Evolutionary conservation across 53 echinoderm and acorn worm genomes (phyloP).

Genomic region (Echinometra lucunter): DNA sequence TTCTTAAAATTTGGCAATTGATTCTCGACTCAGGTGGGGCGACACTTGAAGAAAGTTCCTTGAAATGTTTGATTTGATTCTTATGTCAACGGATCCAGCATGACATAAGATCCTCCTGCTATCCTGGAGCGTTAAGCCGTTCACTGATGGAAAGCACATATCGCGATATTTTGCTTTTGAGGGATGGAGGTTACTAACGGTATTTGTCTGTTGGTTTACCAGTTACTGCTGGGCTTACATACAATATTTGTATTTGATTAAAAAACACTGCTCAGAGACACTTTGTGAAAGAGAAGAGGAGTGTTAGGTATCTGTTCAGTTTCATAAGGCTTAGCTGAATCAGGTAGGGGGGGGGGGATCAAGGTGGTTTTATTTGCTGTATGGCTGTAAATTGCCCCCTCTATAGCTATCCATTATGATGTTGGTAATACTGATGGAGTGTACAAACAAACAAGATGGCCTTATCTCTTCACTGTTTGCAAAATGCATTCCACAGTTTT

Average conservation of each 20-base stretch:
- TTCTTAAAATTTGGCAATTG: neutral
- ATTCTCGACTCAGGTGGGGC: neutral
- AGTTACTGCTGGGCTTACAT: neutral
- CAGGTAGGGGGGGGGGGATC: neutral
- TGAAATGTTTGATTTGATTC: constrained; percentile 33
- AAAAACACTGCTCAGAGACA: constrained; percentile 36
- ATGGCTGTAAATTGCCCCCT: constrained; percentile 48
- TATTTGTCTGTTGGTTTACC: constrained; percentile 8
- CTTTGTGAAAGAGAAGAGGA: neutral
- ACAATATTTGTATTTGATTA: constrained; percentile 65
- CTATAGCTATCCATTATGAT: constrained; percentile 41
- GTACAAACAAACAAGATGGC: constrained; percentile 48
- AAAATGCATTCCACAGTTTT: constrained; percentile 18
- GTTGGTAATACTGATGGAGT: constrained; percentile 40
- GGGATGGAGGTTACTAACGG: neutral
- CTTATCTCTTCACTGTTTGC: constrained; percentile 25
- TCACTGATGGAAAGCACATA: neutral
- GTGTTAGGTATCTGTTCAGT: neutral
- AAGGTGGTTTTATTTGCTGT: neutral
- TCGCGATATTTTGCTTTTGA: neutral
- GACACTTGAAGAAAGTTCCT: constrained; percentile 24
- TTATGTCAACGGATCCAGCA: neutral
- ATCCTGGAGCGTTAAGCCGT: neutral
- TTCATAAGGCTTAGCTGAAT: neutral
- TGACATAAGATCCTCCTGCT: neutral